Conservation (phyloP, 2,797 vertebrate species). For the Paratrypauchen microcephalus region DNA sequence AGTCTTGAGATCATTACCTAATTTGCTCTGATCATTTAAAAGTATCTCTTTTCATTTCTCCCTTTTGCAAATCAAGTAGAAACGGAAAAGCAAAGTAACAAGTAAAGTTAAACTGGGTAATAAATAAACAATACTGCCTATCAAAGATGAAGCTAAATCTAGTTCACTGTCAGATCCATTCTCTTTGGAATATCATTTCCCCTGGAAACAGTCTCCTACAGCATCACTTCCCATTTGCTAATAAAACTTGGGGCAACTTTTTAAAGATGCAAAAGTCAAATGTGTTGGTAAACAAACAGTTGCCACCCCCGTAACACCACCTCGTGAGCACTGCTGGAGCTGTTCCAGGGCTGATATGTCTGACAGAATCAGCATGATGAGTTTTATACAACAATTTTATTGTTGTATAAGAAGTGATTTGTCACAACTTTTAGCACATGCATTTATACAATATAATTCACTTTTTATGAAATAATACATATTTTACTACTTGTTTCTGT, state of each 20-base stretch:
- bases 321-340: constrained; percentile 14
- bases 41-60: neutral
- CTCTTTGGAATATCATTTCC: neutral
- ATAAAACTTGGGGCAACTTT: constrained; percentile 6
- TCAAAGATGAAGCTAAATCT: neutral
- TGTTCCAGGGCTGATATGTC: constrained; percentile 12
- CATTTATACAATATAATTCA: neutral
- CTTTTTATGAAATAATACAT: neutral
- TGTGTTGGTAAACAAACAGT: constrained; percentile 16
- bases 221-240: constrained; percentile 6
- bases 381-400: neutral
- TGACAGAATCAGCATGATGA: constrained; percentile 9
- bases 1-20: too few relatives aligned
- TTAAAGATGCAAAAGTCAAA: constrained; percentile 12
- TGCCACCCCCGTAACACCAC: constrained; percentile 6
- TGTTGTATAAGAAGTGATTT: neutral
- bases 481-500: neutral
- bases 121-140: constrained; percentile 1
- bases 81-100: neutral
- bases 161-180: neutral
- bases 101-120: neutral
- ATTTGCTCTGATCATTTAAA: neutral
- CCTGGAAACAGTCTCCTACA: constrained; percentile 3
- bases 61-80: neutral
- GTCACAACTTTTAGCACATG: neutral